Percentiles rank a stretch among this genome's conserved stretches.
Conservation (phyloP, 92 coral and sea anemone genomes). For the Zoanthus gigantus region DNA sequence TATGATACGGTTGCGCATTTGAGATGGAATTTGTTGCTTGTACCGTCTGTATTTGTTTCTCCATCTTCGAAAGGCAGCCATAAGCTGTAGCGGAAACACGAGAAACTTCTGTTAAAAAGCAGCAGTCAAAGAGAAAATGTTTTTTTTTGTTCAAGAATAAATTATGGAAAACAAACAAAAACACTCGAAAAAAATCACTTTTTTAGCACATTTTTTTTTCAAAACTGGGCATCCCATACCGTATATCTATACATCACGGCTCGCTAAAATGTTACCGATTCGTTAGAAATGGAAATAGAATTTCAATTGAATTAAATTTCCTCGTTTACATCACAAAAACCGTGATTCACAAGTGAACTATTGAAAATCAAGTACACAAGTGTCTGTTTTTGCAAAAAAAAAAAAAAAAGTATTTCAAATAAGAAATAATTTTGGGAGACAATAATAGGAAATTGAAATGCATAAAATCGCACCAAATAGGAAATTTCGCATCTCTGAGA, state of each 20-base stretch:
- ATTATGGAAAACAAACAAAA: neutral
- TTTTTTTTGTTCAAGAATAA: too few relatives aligned
- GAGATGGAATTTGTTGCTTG: conserved; percentile 86
- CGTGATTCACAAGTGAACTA: neutral
- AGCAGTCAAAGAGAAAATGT: neutral
- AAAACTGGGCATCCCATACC: neutral
- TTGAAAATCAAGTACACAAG: neutral
- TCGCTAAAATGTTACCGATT: too few relatives aligned
- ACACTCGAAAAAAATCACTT: too few relatives aligned
- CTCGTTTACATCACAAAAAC: conserved; percentile 8
- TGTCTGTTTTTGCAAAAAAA: neutral
- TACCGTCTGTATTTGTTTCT: conserved; percentile 84
- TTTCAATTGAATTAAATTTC: neutral
- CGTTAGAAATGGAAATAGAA: neutral
- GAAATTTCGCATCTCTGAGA: neutral
- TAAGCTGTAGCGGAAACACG: conserved; percentile 66
- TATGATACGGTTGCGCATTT: conserved; percentile 94
- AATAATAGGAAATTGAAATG: neutral
- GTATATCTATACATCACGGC: neutral
- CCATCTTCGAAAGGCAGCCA: conserved; percentile 99
- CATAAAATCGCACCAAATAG: neutral
- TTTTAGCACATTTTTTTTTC: too few relatives aligned
- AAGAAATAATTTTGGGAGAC: neutral
- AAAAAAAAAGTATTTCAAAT: neutral
- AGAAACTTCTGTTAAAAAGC: neutral